Base-by-base conservation (phyloP, 2,888 invertebrate genomes). In the Gnatocerus cornutus region DNA sequence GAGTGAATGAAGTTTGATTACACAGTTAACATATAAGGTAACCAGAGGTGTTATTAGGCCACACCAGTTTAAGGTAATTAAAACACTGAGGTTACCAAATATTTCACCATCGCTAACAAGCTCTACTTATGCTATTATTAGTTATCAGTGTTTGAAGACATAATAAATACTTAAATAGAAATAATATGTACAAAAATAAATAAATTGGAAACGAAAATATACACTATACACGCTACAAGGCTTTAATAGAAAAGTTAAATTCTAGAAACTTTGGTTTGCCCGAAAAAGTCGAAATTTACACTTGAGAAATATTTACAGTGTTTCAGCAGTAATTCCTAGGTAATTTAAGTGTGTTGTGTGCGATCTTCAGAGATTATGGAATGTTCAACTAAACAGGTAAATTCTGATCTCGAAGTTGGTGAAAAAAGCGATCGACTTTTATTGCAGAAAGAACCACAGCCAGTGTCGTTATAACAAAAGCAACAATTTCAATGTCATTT, bases 261-360 rank as follows among this genome's bases (percentile, higher is more conserved):
- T 77, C 76, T 80, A 78, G 74, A 76, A 79, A 79, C 81, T 81
- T 82, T 81, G 82, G 81, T 80, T 79, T 78, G 77, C 78, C 78
- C 78, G 78, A 80, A 81, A 77, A 74, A 71, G 73, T 73, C 72
- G 74, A 74, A 75, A 73, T 75, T 72, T 74, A 74, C 72, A 65
- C n/a, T 37, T 48, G 56, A 56, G 56, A 14, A 27, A 21, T 64
- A 64, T 56, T 65, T 65, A 56, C 56, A 65, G 21, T 56, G 27
- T 63, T 39, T 53, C 12, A 29, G 5, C 9, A 10, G 29, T n/a
- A 27, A 16, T 41, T n/a, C 12, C 21, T 21, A 21, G 1, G 1
- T 21, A 41, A 41, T 16, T n/a, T 13, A 8, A 50, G 63, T 55
- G 62, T 63, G 72, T 62, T 59, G 67, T 63, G 64, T 50, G 59